Percentiles rank a stretch among this genome's conserved stretches.
Conservation (phyloP, 2,113 vertebrate genomes). For the Siniperca knerii region DNA sequence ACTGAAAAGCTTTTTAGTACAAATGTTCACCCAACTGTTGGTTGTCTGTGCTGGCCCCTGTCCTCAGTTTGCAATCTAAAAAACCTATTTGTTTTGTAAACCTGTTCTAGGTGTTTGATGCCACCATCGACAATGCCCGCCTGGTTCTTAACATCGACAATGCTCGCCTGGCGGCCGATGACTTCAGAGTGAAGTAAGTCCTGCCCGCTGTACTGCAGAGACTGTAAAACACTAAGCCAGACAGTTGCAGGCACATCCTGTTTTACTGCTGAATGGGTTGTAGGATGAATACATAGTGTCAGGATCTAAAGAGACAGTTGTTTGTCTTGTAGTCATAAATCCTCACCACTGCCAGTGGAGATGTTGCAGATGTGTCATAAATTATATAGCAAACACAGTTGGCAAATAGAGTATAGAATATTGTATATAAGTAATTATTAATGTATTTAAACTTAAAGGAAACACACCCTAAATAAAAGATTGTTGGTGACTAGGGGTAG, state of each 20-base stretch:
- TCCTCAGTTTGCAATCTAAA: conserved; percentile 7
- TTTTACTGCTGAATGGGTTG: conserved; percentile 31
- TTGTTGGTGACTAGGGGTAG: background rate
- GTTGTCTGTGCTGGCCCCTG: background rate
- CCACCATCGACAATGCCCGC: conserved; percentile 83
- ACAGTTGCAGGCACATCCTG: conserved; percentile 53
- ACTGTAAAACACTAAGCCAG: conserved; percentile 40
- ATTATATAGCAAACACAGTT: conserved; percentile 54
- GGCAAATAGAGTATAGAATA: background rate
- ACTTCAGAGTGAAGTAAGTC: conserved; percentile 87
- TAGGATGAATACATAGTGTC: conserved; percentile 7
- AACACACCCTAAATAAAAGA: background rate
- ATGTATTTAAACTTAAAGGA: background rate
- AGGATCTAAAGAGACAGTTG: too few species aligned
- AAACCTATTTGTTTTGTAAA: conserved; percentile 1
- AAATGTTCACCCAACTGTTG: background rate
- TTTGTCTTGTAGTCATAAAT: conserved; percentile 28
- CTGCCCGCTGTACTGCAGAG: background rate
- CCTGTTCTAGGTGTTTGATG: conserved; percentile 81
- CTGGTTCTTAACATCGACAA: conserved; percentile 86
- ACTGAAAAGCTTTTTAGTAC: too few species aligned
- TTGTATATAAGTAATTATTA: background rate
- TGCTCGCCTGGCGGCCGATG: conserved; percentile 86
- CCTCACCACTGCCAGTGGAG: background rate
- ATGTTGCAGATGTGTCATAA: background rate